Base-by-base conservation (phyloP, 2,797 vertebrate genomes). In the Valencia hispanica region DNA sequence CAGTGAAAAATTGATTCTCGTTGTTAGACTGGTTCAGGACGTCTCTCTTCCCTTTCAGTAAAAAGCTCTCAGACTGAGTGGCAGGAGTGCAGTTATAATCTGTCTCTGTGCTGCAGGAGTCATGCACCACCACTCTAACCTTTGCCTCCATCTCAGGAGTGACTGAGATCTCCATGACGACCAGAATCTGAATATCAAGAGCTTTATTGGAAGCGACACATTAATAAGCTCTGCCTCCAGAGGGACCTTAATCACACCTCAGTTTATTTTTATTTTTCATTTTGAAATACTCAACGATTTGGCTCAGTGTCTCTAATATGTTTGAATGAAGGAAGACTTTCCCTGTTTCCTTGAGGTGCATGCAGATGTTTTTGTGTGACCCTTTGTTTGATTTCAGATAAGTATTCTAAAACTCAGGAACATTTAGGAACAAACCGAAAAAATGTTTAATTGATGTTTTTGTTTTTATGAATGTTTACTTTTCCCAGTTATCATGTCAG, bases 141-240 rank as follows among this genome's bases (percentile, higher is more conserved):
- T 93, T 90, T 93, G 86, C 87, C 85, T 90, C 89, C 84, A 76
- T 90, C 91, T 88, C 84, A 69, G 86, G 89, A 93, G 86, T 79
- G 84, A 87, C 89, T 75, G 83, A 78, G 82, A 88, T 95, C 93
- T 85, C 94, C 95, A 95, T 94, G 93, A 88, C 90, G 78, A 95
- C 93, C 61, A 41, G 68, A 80, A 92, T 94, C 85, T 90, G 88
- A 95, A 93, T 89, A 88, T 82, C 73, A 48, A 73, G 84, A 80
- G 79, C 85, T 88, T 94, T 93, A 94, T 94, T 95, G 90, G 91
- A 95, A 94, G 92, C 93, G 95, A 94, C 94, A 94, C 86, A 89
- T 95, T 95, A 95, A 95, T 95, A 95, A 95, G 95, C 90, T 89
- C 81, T 89, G 89, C 85, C 94, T 91, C 92, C 75, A 41, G 87